Conservation (phyloP, 1,140 invertebrate species). For the Drosophila mojavensis region DNA sequence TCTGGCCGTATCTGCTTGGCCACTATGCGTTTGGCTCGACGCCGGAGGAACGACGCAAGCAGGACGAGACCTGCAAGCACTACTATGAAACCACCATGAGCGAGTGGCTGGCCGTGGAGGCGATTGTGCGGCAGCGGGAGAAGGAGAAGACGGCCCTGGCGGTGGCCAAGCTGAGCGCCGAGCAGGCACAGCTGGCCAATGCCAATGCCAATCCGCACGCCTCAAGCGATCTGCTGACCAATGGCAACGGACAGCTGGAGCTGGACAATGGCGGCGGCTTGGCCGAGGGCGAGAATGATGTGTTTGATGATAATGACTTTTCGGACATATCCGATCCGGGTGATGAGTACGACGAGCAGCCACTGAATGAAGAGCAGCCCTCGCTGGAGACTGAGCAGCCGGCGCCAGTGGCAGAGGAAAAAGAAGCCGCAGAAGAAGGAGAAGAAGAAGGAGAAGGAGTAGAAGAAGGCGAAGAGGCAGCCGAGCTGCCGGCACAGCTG, state of each 20-base stretch:
- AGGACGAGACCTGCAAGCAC: slow-evolving; percentile 88
- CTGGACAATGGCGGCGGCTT: slow-evolving; percentile 70
- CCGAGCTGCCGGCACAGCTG: slow-evolving; percentile 7
- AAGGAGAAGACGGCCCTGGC: slow-evolving; percentile 88
- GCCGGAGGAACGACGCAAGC: slow-evolving; percentile 87
- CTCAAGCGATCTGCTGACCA: slow-evolving; percentile 62
- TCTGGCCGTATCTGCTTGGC: slow-evolving; percentile 96
- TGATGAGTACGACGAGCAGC: slow-evolving; percentile 66
- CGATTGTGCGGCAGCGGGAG: slow-evolving; percentile 94
- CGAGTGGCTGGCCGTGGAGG: slow-evolving; percentile 97
- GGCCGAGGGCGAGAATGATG: slow-evolving; percentile 57
- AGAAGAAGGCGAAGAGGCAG: neutral
- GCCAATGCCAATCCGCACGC: slow-evolving; percentile 39
- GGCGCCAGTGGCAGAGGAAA: neutral
- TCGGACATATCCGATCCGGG: slow-evolving; percentile 83
- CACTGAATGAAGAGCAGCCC: slow-evolving; percentile 47
- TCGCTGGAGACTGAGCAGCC: slow-evolving; percentile 21
- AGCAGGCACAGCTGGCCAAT: slow-evolving; percentile 57
- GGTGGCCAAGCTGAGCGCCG: slow-evolving; percentile 87
- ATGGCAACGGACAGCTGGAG: slow-evolving; percentile 59
- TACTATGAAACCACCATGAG: slow-evolving; percentile 96
- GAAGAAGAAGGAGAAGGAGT: neutral
- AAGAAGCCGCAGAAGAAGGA: neutral
- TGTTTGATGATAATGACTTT: slow-evolving; percentile 82
- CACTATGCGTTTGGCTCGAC: slow-evolving; percentile 93